phyloP scores from a whole-genome alignment of 2,113 vertebrate species.

The Baryphthengus martii region DNA sequence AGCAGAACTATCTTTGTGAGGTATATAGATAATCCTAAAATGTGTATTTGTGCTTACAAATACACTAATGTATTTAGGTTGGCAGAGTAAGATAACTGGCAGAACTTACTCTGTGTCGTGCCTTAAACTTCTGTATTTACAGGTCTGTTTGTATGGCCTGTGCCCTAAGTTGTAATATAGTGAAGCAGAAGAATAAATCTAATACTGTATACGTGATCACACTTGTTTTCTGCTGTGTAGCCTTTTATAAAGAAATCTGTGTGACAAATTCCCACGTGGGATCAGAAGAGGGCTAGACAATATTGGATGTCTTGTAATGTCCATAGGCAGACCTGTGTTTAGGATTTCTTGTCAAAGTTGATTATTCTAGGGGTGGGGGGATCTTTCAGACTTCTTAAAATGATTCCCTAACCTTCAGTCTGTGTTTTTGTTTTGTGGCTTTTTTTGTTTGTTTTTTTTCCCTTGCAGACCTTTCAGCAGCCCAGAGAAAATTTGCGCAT shows the following conservation, averaged over 20 bases:
- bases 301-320: not conserved
- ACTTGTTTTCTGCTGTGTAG: not conserved
- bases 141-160: not conserved
- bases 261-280: not conserved
- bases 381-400: not conserved
- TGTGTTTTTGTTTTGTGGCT: not conserved
- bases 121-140: not conserved
- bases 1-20: not conserved
- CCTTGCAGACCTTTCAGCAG: slow-evolving; percentile 85
- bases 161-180: not conserved
- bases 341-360: not conserved
- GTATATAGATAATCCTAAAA: not conserved
- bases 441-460: slow-evolving; percentile 13
- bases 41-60: not conserved
- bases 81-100: not conserved
- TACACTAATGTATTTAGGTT: not conserved
- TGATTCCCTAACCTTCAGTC: not conserved
- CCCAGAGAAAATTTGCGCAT: slow-evolving; percentile 94
- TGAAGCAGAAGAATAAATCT: not conserved
- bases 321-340: not conserved
- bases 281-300: not conserved
- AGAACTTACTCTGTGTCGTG: not conserved
- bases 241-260: not conserved
- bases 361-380: not conserved
- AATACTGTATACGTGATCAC: not conserved